Conservation (phyloP, 2,888 invertebrate species). For the Drosophila atripex region DNA sequence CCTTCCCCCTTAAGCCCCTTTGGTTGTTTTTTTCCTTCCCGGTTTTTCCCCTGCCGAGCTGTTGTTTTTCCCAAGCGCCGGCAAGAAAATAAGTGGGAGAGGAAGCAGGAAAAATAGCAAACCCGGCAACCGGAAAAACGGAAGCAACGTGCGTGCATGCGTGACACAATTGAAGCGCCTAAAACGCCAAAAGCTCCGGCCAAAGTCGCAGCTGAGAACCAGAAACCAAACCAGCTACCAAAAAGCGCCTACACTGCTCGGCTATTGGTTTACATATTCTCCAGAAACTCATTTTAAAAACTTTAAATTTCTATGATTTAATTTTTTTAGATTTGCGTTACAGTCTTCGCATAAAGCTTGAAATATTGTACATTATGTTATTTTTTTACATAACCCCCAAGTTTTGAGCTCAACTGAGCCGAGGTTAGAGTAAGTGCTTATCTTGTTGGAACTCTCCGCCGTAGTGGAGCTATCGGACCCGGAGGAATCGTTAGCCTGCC, state of each 20-base stretch:
- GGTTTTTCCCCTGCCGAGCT: slow-evolving; percentile 7
- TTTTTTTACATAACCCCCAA: slow-evolving; percentile 8
- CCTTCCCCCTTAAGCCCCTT: slow-evolving; percentile 9
- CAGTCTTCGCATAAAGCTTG: background rate
- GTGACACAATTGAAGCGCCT: slow-evolving; percentile 80
- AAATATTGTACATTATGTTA: background rate
- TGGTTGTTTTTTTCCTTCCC: slow-evolving; percentile 4
- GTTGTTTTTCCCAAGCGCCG: slow-evolving; percentile 45
- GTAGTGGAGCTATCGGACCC: slow-evolving; percentile 59
- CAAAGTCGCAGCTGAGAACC: slow-evolving; percentile 26
- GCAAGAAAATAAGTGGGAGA: slow-evolving; percentile 40
- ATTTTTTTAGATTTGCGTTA: background rate
- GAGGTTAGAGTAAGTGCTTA: slow-evolving; percentile 51
- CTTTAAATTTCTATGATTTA: background rate
- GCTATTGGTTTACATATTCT: background rate
- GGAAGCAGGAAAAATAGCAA: slow-evolving; percentile 67
- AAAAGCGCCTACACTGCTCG: slow-evolving; percentile 5
- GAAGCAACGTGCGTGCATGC: slow-evolving; percentile 82
- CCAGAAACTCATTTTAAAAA: background rate
- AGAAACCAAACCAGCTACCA: slow-evolving; percentile 11
- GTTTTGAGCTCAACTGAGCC: slow-evolving; percentile 23
- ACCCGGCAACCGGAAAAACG: slow-evolving; percentile 80
- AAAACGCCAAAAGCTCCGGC: slow-evolving; percentile 47
- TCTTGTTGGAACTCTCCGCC: slow-evolving; percentile 49
- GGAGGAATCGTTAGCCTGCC: slow-evolving; percentile 75